Conservation (phyloP, 2,888 invertebrate species). For the Mythimna ferrago region DNA sequence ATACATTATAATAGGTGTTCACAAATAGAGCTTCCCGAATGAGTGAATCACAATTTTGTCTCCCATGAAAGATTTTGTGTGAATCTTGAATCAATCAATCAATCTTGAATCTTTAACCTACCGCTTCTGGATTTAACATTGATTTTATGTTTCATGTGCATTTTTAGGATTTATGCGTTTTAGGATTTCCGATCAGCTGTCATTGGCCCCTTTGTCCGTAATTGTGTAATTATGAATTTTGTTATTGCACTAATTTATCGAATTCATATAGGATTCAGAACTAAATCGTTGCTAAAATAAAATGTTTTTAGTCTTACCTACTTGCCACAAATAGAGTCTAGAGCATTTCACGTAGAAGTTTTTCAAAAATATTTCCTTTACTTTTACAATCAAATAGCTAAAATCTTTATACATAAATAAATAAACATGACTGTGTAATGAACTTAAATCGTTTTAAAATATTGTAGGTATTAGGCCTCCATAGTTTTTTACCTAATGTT, state of each 20-base stretch:
- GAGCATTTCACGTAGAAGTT: conserved; percentile 51
- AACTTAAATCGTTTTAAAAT: conserved; percentile 61
- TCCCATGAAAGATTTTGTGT: conserved; percentile 75
- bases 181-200: conserved; percentile 24
- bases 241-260: conserved; percentile 26
- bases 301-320: conserved; percentile 39
- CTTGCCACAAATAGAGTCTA: conserved; percentile 57
- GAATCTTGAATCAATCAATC: conserved; percentile 42
- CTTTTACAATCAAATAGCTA: conserved; percentile 45
- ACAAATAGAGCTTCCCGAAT: conserved; percentile 87
- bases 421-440: conserved; percentile 61
- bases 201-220: conserved; percentile 39
- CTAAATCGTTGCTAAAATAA: conserved; percentile 35
- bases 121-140: conserved; percentile 37
- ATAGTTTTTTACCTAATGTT: conserved; percentile 60
- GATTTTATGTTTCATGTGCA: conserved; percentile 16
- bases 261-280: conserved; percentile 42
- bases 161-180: background rate
- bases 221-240: conserved; percentile 16
- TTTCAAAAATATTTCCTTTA: conserved; percentile 34
- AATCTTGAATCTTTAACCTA: background rate
- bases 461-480: conserved; percentile 61
- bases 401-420: conserved; percentile 47
- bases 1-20: conserved; percentile 77
- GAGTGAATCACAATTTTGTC: conserved; percentile 78